Conservation (phyloP, 2,888 invertebrate genomes). For the Eupeodes latifasciatus region DNA sequence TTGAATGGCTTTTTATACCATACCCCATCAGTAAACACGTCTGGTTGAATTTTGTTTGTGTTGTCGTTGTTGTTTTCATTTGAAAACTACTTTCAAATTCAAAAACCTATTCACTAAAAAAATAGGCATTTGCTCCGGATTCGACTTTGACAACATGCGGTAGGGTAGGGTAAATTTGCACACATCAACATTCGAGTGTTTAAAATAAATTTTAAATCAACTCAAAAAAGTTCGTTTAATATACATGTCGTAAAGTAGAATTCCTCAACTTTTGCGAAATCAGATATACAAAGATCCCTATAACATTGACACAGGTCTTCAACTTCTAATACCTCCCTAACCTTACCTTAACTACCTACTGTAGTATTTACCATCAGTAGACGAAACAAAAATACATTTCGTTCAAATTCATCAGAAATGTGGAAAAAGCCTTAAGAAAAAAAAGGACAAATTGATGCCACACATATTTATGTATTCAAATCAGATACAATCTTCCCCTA, state of each 20-base stretch:
- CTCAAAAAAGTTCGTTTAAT: neutral
- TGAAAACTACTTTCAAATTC: neutral
- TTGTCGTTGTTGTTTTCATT: neutral
- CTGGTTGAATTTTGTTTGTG: neutral
- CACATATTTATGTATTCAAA: conserved; percentile 38
- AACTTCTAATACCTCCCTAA: neutral
- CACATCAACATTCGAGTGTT: conserved; percentile 8
- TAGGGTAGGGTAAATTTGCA: neutral
- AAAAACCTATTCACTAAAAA: neutral
- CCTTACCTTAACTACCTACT: too few species aligned
- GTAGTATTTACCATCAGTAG: neutral
- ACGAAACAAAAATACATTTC: neutral
- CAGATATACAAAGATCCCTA: neutral
- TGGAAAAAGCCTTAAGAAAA: neutral
- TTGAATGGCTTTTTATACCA: neutral
- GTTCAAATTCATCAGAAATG: neutral
- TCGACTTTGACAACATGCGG: too few species aligned
- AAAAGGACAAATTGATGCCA: conserved; percentile 27
- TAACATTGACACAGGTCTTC: conserved; percentile 21
- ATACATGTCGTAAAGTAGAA: neutral
- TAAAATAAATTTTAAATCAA: neutral
- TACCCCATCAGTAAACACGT: neutral
- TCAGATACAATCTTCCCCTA: conserved; percentile 37
- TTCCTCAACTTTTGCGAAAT: conserved; percentile 27
- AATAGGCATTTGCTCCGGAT: neutral